Evolutionary conservation across 2,797 vertebrate genomes (phyloP).

Genomic region (Coccyzus lansbergi): DNA sequence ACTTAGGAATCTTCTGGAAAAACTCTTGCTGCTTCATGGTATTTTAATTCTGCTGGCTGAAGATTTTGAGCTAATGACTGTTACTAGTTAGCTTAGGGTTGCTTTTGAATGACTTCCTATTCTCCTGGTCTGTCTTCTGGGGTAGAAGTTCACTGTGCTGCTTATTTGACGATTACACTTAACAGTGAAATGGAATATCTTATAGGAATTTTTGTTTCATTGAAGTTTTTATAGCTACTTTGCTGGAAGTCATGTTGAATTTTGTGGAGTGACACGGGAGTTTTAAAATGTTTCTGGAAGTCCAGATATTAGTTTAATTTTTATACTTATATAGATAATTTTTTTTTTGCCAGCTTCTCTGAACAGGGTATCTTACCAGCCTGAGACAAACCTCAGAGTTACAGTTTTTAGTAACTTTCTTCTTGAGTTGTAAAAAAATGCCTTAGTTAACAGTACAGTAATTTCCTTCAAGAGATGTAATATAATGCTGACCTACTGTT

Average conservation of each 20-base stretch:
- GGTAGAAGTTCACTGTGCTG: background rate
- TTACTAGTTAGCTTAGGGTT: slow-evolving; percentile 24
- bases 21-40: background rate
- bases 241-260: background rate
- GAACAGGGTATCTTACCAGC: background rate
- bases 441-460: background rate
- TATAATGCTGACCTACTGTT: background rate
- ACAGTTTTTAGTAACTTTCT: slow-evolving; percentile 25
- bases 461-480: slow-evolving; percentile 12
- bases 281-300: background rate
- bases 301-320: background rate
- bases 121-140: background rate
- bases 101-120: background rate
- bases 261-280: background rate
- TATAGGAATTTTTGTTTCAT: background rate
- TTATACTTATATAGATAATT: background rate
- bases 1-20: background rate
- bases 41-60: background rate
- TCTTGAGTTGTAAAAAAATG: slow-evolving; percentile 47
- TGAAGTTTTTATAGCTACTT: background rate
- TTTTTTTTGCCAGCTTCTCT: background rate
- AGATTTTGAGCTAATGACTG: background rate
- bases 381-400: slow-evolving; percentile 16
- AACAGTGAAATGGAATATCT: background rate
- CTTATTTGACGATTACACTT: background rate